Evolutionary conservation across 1,140 invertebrate species (phyloP), one percentile per base, ranked within the genome.

Genomic region (Euwallacea similis): DNA sequence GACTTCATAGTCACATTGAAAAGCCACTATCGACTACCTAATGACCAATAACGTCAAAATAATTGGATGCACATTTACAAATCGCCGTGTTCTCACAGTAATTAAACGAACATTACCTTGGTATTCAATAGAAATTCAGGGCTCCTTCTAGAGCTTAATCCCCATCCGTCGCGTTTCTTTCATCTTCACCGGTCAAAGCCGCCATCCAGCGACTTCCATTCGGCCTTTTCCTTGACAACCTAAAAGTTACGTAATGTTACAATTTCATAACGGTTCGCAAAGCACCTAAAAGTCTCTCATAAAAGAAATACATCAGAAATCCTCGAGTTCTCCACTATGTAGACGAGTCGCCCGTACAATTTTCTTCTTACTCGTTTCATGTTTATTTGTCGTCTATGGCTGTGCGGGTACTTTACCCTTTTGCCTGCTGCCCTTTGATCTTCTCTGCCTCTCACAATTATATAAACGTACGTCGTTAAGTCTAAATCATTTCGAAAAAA

Each of bases 381-480:
- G 46, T 70, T 59, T 70, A 63, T 64, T 70, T 59, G 60, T 70
- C 41, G 47, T 50, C 54, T 13, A 16, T 58, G 21, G 42, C 61
- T 46, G 54, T 63, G 69, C 61, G 69, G 69, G 69, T 65, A 58
- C 69, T 70, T 70, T 70, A 70, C 50, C 58, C 65, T 58, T 66
- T 66, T 66, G 42, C 33, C 43, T 58, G 53, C 7, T 16, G 56
- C 53, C 59, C 59, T 72, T 72, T 67, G 65, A 67, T 68, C 65
- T 72, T 68, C 66, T 56, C 56, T 60, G 62, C 66, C 66, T 73
- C 66, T 69, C 55, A 73, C 72, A 65, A 65, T 69, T 69, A 65
- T 66, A 60, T 69, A 65, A 69, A 69, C 62, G 60, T 69, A 73
- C 72, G 61, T 73, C 72, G 63, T 73, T 73, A 73, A 60, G 67